phyloP scores from a whole-genome alignment of 1,140 invertebrate genomes.

The Pissodes strobi region DNA sequence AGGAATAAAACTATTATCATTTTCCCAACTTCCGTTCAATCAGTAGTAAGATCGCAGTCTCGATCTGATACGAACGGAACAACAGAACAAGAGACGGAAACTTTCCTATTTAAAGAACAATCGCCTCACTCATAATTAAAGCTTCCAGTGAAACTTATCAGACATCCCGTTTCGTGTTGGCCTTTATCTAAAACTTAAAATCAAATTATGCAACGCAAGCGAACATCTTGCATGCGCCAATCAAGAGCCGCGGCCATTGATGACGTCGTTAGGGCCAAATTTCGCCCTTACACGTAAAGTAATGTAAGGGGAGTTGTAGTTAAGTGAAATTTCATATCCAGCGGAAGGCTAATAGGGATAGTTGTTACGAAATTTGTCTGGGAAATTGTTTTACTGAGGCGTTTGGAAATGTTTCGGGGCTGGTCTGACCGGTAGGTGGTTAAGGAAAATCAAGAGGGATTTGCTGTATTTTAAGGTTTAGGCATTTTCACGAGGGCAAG shows the following conservation, averaged over 20 bases:
- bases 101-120: conserved; percentile 11
- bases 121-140: conserved; percentile 15
- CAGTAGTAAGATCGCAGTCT: too few species aligned
- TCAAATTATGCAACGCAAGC: conserved; percentile 20
- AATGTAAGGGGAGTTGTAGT: conserved; percentile 16
- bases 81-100: background rate
- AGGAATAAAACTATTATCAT: too few species aligned
- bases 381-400: conserved; percentile 20
- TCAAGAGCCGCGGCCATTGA: conserved; percentile 16
- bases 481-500: too few species aligned
- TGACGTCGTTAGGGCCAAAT: conserved; percentile 21
- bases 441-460: background rate
- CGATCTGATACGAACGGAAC: too few species aligned
- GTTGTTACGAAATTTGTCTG: conserved; percentile 7
- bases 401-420: conserved; percentile 3
- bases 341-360: conserved; percentile 9
- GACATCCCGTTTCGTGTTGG: conserved; percentile 16
- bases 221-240: conserved; percentile 27
- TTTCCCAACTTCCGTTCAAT: too few species aligned
- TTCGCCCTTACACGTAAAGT: conserved; percentile 19
- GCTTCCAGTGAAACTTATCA: conserved; percentile 13
- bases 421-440: conserved; percentile 11
- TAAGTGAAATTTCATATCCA: conserved; percentile 28
- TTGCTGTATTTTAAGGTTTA: background rate
- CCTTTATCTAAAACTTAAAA: conserved; percentile 21